Evolutionary conservation across 2,888 invertebrate species (phyloP), one percentile per base, ranked within the genome.

Genomic region (Xestoiulus laeticollis): DNA sequence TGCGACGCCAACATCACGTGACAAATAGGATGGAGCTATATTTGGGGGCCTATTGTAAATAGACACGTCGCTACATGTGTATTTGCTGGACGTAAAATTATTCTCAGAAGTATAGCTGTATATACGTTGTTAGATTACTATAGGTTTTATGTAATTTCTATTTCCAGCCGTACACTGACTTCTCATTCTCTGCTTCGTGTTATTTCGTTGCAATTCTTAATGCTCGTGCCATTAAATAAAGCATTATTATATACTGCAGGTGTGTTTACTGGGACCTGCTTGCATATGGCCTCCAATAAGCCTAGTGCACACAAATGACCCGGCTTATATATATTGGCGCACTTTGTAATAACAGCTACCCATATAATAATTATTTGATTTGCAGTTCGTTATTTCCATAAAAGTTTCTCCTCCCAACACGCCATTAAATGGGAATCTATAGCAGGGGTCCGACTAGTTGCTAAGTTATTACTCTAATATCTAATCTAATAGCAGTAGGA

Each of bases 301-400:
- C 68, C 1, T 26, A 68, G 68, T 68, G 26, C 68, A 68, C 68
- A 68, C 68, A 68, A 68, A 68, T 68, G 68, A 26, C 68, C 68
- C 68, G 68, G 22, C 68, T 68, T 43, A 43, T 43, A 43, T 43
- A 68, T 68, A 68, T 68, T 68, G 68, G 68, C 12, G 68, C 68
- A 68, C 68, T 68, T 68, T 26, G 68, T 22, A 68, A 68, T 68
- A 68, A 68, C 68, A 68, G 68, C 68, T 68, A 68, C 68, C 68
- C 68, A 22, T 68, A 68, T 68, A 68, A 68, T 68, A 68, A 68
- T 68, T 68, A 68, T 68, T 68, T 68, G 68, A 68, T 68, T 68
- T 68, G 68, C 26, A 68, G 68, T 68, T 68, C 68, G 68, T 68
- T 68, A 68, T 26, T 68, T 26, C 68, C 68, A 68, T 26, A 68